phyloP scores from a whole-genome alignment of 2,797 vertebrate species.

The Streptopelia turtur region DNA sequence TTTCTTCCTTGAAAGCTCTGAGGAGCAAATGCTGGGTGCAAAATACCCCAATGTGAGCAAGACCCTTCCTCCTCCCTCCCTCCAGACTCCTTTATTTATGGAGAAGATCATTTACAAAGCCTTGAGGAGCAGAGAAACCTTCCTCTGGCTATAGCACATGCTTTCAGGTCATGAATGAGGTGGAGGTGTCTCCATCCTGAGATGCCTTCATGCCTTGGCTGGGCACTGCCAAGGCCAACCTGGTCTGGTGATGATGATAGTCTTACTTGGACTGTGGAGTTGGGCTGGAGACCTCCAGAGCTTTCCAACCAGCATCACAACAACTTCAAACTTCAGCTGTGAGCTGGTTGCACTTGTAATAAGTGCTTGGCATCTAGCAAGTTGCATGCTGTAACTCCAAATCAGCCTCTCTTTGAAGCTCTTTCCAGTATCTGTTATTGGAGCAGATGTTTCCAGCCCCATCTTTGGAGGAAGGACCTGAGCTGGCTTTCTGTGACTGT shows the following conservation, averaged over 20 bases:
- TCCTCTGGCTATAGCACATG: neutral
- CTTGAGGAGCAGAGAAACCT: neutral
- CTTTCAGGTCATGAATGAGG: neutral
- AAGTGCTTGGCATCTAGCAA: neutral
- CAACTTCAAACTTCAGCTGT: neutral
- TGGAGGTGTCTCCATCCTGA: neutral
- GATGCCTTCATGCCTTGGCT: neutral
- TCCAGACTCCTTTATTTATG: neutral
- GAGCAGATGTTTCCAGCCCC: neutral
- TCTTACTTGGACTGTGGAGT: neutral
- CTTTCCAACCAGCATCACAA: neutral
- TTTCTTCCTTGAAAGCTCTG: neutral
- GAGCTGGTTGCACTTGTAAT: neutral
- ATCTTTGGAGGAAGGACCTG: neutral
- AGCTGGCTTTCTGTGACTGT: neutral
- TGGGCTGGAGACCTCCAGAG: neutral
- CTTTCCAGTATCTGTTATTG: neutral
- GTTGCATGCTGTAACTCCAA: neutral
- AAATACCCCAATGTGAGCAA: neutral
- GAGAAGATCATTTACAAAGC: neutral
- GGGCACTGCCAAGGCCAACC: neutral
- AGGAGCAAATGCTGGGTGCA: neutral
- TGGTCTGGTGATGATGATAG: neutral
- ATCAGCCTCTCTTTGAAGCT: neutral
- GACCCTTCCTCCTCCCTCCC: neutral